A percentile compares a stretch with the other conserved stretches of the same genome.
These are phyloP conservation scores for Merops nubicus DNA, from an alignment of 2,113 vertebrate species.

Conservation along the genomic window DNA sequence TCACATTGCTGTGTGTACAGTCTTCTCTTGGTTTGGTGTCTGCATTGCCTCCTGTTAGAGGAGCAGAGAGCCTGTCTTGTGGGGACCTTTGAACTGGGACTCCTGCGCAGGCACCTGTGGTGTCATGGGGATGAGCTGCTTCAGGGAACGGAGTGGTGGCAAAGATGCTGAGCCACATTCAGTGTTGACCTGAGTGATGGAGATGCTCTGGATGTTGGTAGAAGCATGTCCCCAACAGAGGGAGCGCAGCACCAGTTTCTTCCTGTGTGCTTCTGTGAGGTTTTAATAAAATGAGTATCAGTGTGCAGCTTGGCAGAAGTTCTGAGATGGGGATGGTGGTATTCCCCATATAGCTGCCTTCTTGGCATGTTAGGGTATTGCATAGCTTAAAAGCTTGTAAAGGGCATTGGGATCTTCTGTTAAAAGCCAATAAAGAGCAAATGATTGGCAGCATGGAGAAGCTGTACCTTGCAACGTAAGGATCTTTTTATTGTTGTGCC, in stretches of 20 bases:
- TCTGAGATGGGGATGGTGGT: not conserved
- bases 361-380: not conserved
- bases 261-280: not conserved
- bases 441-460: not conserved
- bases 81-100: not conserved
- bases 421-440: not conserved
- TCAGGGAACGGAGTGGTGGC: accelerated
- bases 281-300: not conserved
- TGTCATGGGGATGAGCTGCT: not conserved
- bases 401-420: not conserved
- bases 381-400: not conserved
- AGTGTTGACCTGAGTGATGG: not conserved
- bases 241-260: not conserved
- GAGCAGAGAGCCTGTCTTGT: not conserved
- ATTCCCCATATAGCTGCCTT: not conserved
- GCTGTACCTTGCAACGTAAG: accelerated
- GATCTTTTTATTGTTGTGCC: not conserved
- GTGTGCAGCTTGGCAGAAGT: not conserved
- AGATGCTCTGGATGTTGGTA: not conserved
- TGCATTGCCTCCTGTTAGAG: not conserved
- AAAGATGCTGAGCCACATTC: not conserved
- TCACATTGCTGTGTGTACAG: accelerated
- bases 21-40: not conserved
- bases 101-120: not conserved
- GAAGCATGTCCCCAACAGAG: not conserved